A percentile compares a stretch with the other conserved stretches of the same genome.
phyloP scores from a whole-genome alignment of 1,140 invertebrate genomes.

The Neuroterus valhalla region DNA sequence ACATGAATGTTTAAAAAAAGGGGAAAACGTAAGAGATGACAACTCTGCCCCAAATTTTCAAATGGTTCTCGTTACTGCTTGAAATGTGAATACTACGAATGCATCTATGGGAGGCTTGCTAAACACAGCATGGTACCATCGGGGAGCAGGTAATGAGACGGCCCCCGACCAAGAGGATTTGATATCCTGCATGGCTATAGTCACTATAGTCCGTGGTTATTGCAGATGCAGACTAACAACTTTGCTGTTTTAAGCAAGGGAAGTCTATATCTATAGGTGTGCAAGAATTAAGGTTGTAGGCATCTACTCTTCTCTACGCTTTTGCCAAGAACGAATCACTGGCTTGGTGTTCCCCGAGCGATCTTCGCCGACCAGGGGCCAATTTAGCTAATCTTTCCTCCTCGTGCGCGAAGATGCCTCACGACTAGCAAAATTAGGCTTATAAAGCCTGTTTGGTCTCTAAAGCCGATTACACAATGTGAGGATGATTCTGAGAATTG shows the following conservation, averaged over 20 bases:
- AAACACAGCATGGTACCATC: slow-evolving; percentile 71
- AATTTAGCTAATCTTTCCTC: slow-evolving; percentile 64
- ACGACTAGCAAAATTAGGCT: slow-evolving; percentile 51
- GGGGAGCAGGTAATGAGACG: slow-evolving; percentile 73
- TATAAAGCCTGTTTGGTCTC: slow-evolving; percentile 18
- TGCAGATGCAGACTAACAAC: slow-evolving; percentile 44
- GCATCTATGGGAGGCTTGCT: slow-evolving; percentile 56
- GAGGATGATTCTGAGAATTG: background rate
- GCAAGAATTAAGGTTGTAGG: slow-evolving; percentile 54
- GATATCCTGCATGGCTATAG: slow-evolving; percentile 55
- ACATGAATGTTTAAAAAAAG: background rate
- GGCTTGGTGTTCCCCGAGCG: slow-evolving; percentile 48
- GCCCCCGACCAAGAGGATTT: slow-evolving; percentile 73
- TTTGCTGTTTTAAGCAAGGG: slow-evolving; percentile 40
- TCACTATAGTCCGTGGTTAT: slow-evolving; percentile 44
- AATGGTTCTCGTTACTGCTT: slow-evolving; percentile 35
- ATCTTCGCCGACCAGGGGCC: slow-evolving; percentile 53
- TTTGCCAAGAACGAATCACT: slow-evolving; percentile 51
- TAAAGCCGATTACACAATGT: background rate
- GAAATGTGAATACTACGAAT: slow-evolving; percentile 59
- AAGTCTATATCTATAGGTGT: slow-evolving; percentile 49
- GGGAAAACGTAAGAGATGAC: background rate
- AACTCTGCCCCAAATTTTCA: too few relatives aligned
- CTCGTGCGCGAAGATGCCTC: slow-evolving; percentile 55
- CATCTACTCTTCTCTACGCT: slow-evolving; percentile 46